Evolutionary conservation across 53 echinoderm and acorn worm genomes (phyloP), one percentile per base, ranked within the genome.

Genomic region (Stichopus horrens): DNA sequence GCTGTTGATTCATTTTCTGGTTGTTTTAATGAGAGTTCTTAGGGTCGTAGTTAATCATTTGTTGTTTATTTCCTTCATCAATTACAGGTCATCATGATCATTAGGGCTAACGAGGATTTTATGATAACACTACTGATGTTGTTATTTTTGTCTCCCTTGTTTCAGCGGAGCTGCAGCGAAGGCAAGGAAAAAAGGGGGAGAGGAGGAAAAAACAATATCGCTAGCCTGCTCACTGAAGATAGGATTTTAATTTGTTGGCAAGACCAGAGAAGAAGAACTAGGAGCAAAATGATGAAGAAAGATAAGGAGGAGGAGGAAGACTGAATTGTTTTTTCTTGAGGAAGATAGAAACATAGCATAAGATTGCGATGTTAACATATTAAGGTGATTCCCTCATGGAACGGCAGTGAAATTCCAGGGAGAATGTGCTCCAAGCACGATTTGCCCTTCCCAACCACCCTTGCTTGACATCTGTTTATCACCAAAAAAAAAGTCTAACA

Each of bases 81-180:
- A 71, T 71, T 71, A 71, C 71, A 16, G n/a, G 14, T 71, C 71
- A 18, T 71, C 71, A 71, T 19, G 71, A 71, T 71, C 71, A 71
- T 71, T 71, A 71, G 16, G 14, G 71, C 71, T 71, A 71, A 71
- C 71, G 71, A 71, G 71, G 71, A 18, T 71, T 71, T 71, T 71
- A 71, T 71, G 71, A 71, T 71, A 71, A 71, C 71, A 71, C 71
- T 20, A 71, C 71, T 71, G 71, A 71, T 71, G 71, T 71, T 71
- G 71, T 71, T 71, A 71, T 71, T 71, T 71, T 71, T 71, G 71
- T 71, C 71, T 71, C 16, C 19, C 71, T 71, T 71, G 71, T 71
- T 71, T 20, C 14, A 18, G 37, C 37, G 2, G 37, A 37, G 37
- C 2, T 4, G 71, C 20, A 13, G 71, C 18, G 5, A 71, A 71